A percentile compares a stretch with the other conserved stretches of the same genome.
Evolutionary conservation across 92 coral and sea anemone genomes (phyloP).

Genomic region (Hydrozoanthus gracilis): DNA sequence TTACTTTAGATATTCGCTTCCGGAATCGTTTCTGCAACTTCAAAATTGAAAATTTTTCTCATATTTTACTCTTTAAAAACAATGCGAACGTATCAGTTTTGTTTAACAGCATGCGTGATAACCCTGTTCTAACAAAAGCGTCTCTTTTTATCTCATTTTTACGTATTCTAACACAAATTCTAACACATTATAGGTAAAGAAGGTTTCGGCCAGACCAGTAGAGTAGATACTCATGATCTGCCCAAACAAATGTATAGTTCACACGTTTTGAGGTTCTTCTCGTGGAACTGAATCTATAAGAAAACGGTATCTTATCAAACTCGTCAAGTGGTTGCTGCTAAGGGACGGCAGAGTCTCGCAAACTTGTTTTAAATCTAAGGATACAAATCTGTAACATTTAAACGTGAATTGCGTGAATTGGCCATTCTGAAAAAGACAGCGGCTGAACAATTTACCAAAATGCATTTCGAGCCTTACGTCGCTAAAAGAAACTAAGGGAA

Average conservation of each 20-base stretch:
- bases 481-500: background rate
- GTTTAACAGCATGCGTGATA: background rate
- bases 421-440: background rate
- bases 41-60: no score
- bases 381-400: background rate
- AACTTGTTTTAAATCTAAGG: background rate
- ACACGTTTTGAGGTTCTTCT: background rate
- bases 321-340: background rate
- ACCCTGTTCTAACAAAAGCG: background rate
- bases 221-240: background rate
- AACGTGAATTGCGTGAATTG: background rate
- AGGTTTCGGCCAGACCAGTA: background rate
- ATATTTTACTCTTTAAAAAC: no score
- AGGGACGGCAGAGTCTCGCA: background rate
- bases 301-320: background rate
- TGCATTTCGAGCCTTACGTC: background rate
- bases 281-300: background rate
- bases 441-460: background rate
- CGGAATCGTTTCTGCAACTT: background rate
- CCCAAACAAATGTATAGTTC: background rate
- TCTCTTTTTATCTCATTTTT: background rate
- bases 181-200: background rate
- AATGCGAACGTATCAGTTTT: no score
- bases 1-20: background rate
- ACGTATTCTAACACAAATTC: background rate